Evolutionary conservation across 2,797 vertebrate genomes (phyloP).

Genomic region (Linurgus olivaceus): DNA sequence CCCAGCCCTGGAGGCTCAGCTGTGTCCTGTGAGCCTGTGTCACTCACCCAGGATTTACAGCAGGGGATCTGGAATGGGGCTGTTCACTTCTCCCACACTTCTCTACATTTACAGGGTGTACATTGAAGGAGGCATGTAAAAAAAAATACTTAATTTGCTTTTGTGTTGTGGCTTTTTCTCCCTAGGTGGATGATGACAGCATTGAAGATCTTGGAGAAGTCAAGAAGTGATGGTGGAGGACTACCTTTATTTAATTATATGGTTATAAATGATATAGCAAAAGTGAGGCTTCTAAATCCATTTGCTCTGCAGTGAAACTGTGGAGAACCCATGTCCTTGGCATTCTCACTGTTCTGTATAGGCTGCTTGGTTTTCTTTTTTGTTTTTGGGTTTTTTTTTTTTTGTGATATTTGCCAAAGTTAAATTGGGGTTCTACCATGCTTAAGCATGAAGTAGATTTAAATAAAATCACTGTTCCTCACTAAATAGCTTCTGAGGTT

Average conservation of each 20-base stretch:
- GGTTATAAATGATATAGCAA: conserved; percentile 71
- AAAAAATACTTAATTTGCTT: neutral
- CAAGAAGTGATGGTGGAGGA: conserved; percentile 90
- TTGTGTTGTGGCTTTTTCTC: neutral
- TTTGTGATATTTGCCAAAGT: conserved; percentile 88
- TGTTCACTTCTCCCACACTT: neutral
- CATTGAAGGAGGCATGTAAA: rapidly evolving
- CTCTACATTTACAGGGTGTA: neutral
- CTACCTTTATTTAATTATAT: conserved; percentile 74
- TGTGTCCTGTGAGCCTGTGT: neutral
- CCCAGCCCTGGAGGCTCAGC: neutral
- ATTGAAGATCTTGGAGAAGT: conserved; percentile 98
- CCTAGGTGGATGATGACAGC: conserved; percentile 95
- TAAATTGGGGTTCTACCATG: conserved; percentile 83
- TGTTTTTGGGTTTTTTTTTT: neutral
- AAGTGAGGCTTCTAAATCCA: conserved; percentile 84
- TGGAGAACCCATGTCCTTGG: conserved; percentile 77
- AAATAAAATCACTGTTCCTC: conserved; percentile 83
- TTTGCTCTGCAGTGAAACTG: conserved; percentile 86
- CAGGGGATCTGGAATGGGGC: neutral
- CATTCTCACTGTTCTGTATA: conserved; percentile 81
- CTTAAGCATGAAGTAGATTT: conserved; percentile 86
- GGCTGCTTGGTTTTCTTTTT: conserved; percentile 80
- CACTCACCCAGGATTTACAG: rapidly evolving
- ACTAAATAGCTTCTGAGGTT: neutral